phyloP scores from a whole-genome alignment of 2,888 invertebrate genomes.

The Arctia plantaginis region DNA sequence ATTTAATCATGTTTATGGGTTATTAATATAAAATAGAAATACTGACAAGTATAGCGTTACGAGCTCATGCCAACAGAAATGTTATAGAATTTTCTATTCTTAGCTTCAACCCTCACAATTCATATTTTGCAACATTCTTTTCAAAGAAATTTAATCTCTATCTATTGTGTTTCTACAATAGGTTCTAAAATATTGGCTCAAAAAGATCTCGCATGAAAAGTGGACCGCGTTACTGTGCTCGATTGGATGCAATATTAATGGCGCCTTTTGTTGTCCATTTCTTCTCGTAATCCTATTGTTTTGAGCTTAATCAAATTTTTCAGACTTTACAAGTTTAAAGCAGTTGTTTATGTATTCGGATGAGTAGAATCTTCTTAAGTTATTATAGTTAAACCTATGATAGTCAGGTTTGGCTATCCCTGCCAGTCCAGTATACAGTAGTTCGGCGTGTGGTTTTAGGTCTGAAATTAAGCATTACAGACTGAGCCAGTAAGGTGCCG shows the following conservation, averaged over 20 bases:
- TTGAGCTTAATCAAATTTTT: background rate
- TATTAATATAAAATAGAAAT: background rate
- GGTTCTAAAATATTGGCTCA: constrained; percentile 39
- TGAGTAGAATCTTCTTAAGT: background rate
- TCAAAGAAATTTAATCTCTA: constrained; percentile 49
- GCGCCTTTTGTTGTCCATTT: background rate
- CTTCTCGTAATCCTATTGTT: background rate
- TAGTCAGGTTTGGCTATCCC: no score
- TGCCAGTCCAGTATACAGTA: background rate
- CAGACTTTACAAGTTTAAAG: background rate
- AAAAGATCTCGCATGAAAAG: constrained; percentile 37
- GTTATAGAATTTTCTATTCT: constrained; percentile 7
- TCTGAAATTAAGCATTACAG: no score
- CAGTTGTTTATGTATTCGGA: background rate
- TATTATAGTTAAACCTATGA: background rate
- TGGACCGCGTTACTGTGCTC: constrained; percentile 16
- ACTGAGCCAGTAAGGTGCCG: no score
- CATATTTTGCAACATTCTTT: constrained; percentile 43
- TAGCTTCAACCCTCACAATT: constrained; percentile 21
- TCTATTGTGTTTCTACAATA: constrained; percentile 46
- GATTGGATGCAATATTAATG: constrained; percentile 2
- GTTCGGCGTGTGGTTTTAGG: no score
- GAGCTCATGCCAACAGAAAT: background rate
- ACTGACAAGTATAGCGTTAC: background rate
- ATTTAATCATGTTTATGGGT: background rate